Evolutionary conservation across 2,113 vertebrate species (phyloP).

Genomic region (Ptyas mucosa): DNA sequence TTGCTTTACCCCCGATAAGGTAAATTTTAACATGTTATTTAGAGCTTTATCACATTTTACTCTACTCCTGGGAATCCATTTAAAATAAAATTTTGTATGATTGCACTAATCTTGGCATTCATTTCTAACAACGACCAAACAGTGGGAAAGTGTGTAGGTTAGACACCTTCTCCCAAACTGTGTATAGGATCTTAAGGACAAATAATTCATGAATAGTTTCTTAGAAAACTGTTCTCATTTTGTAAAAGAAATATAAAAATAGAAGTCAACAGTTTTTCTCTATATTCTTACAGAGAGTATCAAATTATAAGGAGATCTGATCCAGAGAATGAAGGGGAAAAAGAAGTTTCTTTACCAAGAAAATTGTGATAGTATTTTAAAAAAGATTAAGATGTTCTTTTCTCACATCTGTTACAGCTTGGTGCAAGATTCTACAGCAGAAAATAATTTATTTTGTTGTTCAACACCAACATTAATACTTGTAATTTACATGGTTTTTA

Average conservation of each 20-base stretch:
- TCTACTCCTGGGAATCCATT: neutral
- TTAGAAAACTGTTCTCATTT: neutral
- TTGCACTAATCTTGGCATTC: neutral
- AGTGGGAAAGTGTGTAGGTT: neutral
- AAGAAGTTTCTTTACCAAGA: no score
- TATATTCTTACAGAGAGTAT: neutral
- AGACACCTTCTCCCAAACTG: neutral
- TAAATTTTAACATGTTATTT: neutral
- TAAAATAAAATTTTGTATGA: neutral
- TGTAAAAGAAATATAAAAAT: neutral
- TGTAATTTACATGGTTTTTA: neutral
- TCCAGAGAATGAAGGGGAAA: neutral
- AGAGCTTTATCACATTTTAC: neutral
- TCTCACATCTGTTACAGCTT: neutral
- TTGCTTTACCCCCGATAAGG: neutral
- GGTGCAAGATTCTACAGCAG: neutral
- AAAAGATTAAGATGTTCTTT: slow-evolving; percentile 7
- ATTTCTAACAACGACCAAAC: neutral
- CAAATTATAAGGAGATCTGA: neutral
- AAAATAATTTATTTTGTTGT: neutral
- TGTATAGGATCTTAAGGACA: neutral
- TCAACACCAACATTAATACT: neutral
- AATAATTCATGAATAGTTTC: neutral
- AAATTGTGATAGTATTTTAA: neutral
- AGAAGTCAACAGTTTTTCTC: neutral